These are phyloP conservation scores for Eidolon helvum DNA, from an alignment of 2,113 vertebrate genomes.

Conservation along the genomic window DNA sequence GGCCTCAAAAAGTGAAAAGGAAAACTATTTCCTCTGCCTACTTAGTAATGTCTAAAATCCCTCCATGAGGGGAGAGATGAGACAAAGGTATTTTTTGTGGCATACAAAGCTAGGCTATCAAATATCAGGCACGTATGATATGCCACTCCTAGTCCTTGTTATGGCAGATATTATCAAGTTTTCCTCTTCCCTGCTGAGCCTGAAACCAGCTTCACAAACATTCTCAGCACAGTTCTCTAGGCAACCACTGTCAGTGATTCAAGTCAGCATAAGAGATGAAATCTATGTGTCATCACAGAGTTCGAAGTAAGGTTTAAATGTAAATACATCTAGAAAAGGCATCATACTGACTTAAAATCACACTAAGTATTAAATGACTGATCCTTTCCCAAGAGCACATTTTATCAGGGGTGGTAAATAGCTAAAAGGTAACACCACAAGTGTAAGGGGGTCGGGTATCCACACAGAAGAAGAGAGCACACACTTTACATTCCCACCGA, in stretches of 20 bases:
- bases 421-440: background rate
- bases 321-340: background rate
- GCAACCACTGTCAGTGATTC: background rate
- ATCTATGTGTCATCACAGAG: background rate
- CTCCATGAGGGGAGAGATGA: background rate
- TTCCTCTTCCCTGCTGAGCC: background rate
- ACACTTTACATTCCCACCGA: background rate
- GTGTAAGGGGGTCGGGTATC: fast-evolving
- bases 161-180: background rate
- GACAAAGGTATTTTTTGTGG: background rate
- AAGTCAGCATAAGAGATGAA: background rate
- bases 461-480: background rate
- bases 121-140: background rate
- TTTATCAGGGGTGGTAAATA: background rate
- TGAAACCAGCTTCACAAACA: background rate
- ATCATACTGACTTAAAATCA: background rate
- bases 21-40: background rate
- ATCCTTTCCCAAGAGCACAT: background rate
- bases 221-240: background rate
- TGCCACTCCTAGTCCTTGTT: background rate
- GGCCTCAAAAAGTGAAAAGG: background rate
- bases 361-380: background rate
- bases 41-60: background rate
- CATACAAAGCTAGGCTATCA: background rate
- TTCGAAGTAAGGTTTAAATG: background rate